Evolutionary conservation across 2,113 vertebrate genomes (phyloP), one percentile per base, ranked within the genome.

Genomic region (Burhinus bistriatus): DNA sequence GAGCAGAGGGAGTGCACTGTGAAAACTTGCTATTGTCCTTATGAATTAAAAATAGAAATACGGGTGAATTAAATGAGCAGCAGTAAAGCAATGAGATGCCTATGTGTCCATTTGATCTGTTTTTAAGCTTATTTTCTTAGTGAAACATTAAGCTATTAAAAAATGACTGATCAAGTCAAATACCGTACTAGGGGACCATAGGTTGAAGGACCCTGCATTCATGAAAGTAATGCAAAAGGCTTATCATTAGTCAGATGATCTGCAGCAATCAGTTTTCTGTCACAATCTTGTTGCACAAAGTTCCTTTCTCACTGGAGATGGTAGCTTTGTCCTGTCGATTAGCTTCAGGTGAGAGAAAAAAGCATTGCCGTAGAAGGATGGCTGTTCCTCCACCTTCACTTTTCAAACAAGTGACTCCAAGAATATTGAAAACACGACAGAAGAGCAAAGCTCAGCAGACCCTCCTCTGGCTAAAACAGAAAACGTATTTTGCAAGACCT

Each of bases 401-500:
- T 51, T 99, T 99, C 14, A 98, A 99, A 89, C 98, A 98, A 42
- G 98, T 98, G 11, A 66, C 97, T 1, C 97, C 97, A 1, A 98
- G 98, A 89, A 96, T 99, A 97, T 90, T 99, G 29, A 99, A 99
- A 95, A 98, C 98, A 45, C 97, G 98, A 15, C 97, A 98, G 5
- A 99, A 99, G 86, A 98, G 98, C 23, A 99, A 99, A 89, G 98
- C 99, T 93, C 99, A 99, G 95, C 99, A 99, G 89, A 98, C 99
- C 97, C 98, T 98, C 86, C 97, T 98, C 40, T 98, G 99, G 58
- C 94, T 99, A 70, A 99, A 99, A 93, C 99, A 99, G 91, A 98
- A 99, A 95, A 97, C 94, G 0, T 98, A 97, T n/a, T 99, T 99
- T 12, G 98, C 98, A 91, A 99, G 99, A 87, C 98, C 99, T 4